Evolutionary conservation across 2,888 invertebrate species (phyloP), one percentile per base, ranked within the genome.

Genomic region (Hemaris fuciformis): DNA sequence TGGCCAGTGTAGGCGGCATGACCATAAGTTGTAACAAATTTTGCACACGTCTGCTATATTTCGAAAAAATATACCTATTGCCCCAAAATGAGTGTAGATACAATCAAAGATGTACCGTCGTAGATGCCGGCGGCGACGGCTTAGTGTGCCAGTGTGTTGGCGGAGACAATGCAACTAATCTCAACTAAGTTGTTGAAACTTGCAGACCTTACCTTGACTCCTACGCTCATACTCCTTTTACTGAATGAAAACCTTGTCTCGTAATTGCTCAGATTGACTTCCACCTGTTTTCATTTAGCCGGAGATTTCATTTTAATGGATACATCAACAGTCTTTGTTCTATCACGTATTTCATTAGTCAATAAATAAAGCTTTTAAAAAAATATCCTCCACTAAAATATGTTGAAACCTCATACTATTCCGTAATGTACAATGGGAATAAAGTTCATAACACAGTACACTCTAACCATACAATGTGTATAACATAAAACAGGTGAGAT

Each of bases 171-270:
- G 75, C 77, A 73, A 85, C 85, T 85, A 88, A 86, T 81, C 80
- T 75, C 70, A 76, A 76, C 76, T 76, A 79, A 75, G 78, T 72
- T 70, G 78, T 72, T 70, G 68, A 77, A 91, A 90, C 89, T 79
- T 81, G 91, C 85, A 91, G 91, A 81, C 92, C 92, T 92, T 91
- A 89, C 91, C 91, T 92, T 87, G 91, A 88, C 92, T 89, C 92
- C 92, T 91, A 92, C 92, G 90, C 91, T 69, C 67, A 74, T 72
- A 43, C 77, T 83, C 88, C 87, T 88, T 87, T 89, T 88, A 89
- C 87, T 83, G 75, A 80, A 76, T 67, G 48, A 74, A 77, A 83
- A 80, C 85, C 87, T 85, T 85, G 87, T 74, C 68, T 73, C 71
- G 71, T 72, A 75, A 68, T 70, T 65, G 70, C 63, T 68, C 71